phyloP scores from a whole-genome alignment of 2,797 vertebrate species.

The Aratinga solstitialis region DNA sequence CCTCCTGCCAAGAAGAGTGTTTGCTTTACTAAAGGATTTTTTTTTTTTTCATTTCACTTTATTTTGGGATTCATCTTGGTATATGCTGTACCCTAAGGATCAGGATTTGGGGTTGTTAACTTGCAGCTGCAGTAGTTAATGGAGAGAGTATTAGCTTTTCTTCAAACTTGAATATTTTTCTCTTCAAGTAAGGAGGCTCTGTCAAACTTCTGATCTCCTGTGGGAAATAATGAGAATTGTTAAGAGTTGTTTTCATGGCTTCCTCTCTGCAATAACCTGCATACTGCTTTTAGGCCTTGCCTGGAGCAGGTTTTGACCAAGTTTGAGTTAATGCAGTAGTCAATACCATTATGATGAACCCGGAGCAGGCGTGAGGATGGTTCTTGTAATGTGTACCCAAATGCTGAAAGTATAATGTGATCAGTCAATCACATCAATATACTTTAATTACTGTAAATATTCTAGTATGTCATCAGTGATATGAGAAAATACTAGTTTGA shows the following conservation, averaged over 20 bases:
- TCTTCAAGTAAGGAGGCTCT: background rate
- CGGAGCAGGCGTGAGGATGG: background rate
- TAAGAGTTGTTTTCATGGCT: background rate
- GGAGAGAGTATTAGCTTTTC: background rate
- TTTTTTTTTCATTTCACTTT: background rate
- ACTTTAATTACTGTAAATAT: background rate
- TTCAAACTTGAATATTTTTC: background rate
- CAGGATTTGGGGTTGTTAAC: background rate
- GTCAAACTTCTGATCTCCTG: background rate
- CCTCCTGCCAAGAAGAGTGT: background rate
- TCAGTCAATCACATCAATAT: background rate
- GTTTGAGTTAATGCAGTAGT: background rate
- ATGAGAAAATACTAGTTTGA: background rate
- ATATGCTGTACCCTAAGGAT: background rate
- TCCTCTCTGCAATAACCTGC: background rate
- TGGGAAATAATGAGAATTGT: background rate
- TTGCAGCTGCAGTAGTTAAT: background rate
- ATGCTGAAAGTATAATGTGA: background rate
- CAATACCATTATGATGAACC: background rate
- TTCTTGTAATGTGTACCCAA: background rate
- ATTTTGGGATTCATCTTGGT: background rate
- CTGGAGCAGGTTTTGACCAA: background rate
- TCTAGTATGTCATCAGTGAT: background rate
- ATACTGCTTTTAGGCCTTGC: background rate
- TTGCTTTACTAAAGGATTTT: background rate